Evolutionary conservation across 2,888 invertebrate species (phyloP).

Genomic region (Muschampia plurimacula): DNA sequence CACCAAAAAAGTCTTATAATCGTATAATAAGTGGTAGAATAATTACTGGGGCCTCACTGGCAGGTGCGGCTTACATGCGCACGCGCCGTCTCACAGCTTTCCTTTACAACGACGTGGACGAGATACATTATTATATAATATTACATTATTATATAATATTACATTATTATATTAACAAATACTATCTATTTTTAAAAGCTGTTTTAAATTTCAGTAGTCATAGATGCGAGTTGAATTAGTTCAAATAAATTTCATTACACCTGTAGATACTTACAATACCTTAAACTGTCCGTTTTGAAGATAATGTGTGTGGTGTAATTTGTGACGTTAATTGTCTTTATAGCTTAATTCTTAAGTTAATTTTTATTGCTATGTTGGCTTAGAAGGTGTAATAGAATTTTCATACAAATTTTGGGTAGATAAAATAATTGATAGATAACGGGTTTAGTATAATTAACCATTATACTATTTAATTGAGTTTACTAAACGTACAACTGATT

Average conservation of each 20-base stretch:
- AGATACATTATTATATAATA: slow-evolving; percentile 58
- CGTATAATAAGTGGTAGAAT: slow-evolving; percentile 84
- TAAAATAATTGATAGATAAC: background rate
- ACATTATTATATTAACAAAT: slow-evolving; percentile 50
- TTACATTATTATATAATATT: slow-evolving; percentile 46
- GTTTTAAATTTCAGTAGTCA: slow-evolving; percentile 25
- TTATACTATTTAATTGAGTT: background rate
- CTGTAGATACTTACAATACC: slow-evolving; percentile 11
- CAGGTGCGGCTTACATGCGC: slow-evolving; percentile 70
- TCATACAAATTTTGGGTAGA: background rate
- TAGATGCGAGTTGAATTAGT: slow-evolving; percentile 23
- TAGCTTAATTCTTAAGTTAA: slow-evolving; percentile 23
- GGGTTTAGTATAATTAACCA: background rate
- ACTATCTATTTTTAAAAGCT: slow-evolving; percentile 16
- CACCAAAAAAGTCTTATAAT: slow-evolving; percentile 85
- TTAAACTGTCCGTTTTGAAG: slow-evolving; percentile 23
- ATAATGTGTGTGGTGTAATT: slow-evolving; percentile 22
- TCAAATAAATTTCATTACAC: slow-evolving; percentile 21
- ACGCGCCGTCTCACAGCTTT: slow-evolving; percentile 62
- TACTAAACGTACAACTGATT: slow-evolving; percentile 1
- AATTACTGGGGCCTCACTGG: slow-evolving; percentile 80
- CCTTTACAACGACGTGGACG: slow-evolving; percentile 52
- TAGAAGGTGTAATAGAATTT: background rate
- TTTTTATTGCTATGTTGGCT: background rate
- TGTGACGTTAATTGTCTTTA: slow-evolving; percentile 18